Percentiles rank a stretch among this genome's conserved stretches.
phyloP scores from a whole-genome alignment of 2,888 invertebrate species.

The Allolobophora icterica region DNA sequence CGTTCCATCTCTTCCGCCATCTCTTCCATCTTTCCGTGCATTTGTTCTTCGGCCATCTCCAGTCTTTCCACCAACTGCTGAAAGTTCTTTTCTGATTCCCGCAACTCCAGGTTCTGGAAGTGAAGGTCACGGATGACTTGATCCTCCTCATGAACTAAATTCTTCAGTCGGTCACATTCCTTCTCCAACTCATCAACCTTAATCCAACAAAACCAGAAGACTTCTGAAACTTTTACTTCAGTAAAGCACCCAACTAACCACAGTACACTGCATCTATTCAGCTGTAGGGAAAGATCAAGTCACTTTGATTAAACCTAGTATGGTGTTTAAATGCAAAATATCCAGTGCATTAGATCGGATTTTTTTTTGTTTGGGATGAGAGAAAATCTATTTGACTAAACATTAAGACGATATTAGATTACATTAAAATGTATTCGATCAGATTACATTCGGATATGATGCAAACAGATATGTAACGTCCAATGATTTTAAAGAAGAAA shows the following conservation, averaged over 20 bases:
- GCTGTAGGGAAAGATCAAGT: neutral
- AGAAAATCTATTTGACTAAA: neutral
- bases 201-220: neutral
- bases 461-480: too few relatives aligned
- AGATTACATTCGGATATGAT: too few relatives aligned
- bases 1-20: slow-evolving; percentile 24
- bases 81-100: slow-evolving; percentile 12
- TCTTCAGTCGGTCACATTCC: neutral
- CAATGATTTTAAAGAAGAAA: too few relatives aligned
- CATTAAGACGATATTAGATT: neutral
- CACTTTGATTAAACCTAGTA: neutral
- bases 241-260: neutral
- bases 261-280: neutral
- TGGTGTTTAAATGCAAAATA: too few relatives aligned
- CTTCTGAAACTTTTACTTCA: neutral
- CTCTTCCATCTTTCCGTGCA: slow-evolving; percentile 30
- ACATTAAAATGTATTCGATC: neutral
- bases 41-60: slow-evolving; percentile 30
- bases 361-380: neutral
- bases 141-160: neutral
- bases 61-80: slow-evolving; percentile 28
- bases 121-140: slow-evolving; percentile 23
- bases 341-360: neutral
- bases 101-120: slow-evolving; percentile 21
- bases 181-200: slow-evolving; percentile 1